Conservation (phyloP, 2,113 vertebrate species). For the Limnothrissa miodon region DNA sequence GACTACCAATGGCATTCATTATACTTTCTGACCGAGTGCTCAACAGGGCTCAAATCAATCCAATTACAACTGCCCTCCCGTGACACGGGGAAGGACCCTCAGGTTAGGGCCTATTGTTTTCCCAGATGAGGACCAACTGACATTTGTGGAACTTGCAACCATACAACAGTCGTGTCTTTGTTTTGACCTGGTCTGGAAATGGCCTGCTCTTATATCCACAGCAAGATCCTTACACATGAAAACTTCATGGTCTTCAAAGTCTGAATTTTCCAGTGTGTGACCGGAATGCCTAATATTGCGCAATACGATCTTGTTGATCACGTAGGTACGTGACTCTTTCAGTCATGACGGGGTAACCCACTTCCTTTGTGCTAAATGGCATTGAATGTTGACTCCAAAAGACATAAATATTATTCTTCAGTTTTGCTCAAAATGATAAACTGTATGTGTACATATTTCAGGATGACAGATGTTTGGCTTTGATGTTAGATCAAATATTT, state of each 20-base stretch:
- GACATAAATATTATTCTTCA: too few species aligned
- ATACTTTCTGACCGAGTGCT: constrained; percentile 64
- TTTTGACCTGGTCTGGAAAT: not conserved
- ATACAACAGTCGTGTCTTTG: not conserved
- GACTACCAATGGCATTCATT: constrained; percentile 63
- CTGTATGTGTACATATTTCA: not conserved
- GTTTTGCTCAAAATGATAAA: not conserved
- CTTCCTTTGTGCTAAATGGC: too few species aligned
- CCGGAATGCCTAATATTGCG: too few species aligned
- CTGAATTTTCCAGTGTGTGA: too few species aligned
- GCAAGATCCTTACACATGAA: not conserved
- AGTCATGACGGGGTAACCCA: too few species aligned
- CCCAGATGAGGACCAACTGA: constrained; percentile 39
- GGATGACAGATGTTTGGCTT: not conserved
- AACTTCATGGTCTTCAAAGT: too few species aligned
- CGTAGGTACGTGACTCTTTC: too few species aligned
- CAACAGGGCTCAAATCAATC: constrained; percentile 62
- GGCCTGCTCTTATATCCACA: not conserved
- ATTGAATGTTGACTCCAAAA: too few species aligned
- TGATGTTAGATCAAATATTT: not conserved
- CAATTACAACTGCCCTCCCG: constrained; percentile 64
- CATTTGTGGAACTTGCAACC: not conserved
- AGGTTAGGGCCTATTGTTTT: constrained; percentile 53
- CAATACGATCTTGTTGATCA: too few species aligned
- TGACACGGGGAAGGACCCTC: constrained; percentile 56